phyloP scores from a whole-genome alignment of 2,888 invertebrate genomes.

The Nomada flava region DNA sequence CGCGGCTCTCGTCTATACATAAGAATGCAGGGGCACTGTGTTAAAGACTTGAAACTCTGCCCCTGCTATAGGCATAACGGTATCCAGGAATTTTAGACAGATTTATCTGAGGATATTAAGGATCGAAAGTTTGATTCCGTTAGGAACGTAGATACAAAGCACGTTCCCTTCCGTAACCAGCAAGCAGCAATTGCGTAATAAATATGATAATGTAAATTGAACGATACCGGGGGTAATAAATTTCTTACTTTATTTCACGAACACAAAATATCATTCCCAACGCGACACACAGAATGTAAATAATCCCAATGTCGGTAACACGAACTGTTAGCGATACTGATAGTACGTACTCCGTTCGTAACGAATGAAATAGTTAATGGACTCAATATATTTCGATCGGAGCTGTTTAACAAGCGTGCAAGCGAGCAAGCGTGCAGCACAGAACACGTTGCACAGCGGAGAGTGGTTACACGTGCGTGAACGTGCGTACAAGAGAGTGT shows the following conservation, averaged over 20 bases:
- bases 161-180: background rate
- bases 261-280: background rate
- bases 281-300: constrained; percentile 25
- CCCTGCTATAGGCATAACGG: constrained; percentile 43
- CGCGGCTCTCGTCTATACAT: background rate
- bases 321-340: constrained; percentile 10
- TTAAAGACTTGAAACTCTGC: background rate
- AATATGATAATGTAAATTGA: background rate
- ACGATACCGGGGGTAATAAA: background rate
- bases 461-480: constrained; percentile 57
- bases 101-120: constrained; percentile 41
- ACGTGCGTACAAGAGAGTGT: constrained; percentile 23
- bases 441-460: constrained; percentile 11
- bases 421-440: constrained; percentile 24
- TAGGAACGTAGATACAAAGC: constrained; percentile 8
- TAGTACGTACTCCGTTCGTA: background rate
- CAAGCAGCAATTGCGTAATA: background rate
- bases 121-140: constrained; percentile 40
- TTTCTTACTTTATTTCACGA: background rate
- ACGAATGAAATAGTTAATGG: constrained; percentile 37
- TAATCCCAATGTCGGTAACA: constrained; percentile 33
- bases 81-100: constrained; percentile 40
- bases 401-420: constrained; percentile 36
- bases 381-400: background rate
- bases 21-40: constrained; percentile 19